A percentile compares a stretch with the other conserved stretches of the same genome.
phyloP scores from a whole-genome alignment of 2,797 vertebrate genomes.

The Balearica regulorum region DNA sequence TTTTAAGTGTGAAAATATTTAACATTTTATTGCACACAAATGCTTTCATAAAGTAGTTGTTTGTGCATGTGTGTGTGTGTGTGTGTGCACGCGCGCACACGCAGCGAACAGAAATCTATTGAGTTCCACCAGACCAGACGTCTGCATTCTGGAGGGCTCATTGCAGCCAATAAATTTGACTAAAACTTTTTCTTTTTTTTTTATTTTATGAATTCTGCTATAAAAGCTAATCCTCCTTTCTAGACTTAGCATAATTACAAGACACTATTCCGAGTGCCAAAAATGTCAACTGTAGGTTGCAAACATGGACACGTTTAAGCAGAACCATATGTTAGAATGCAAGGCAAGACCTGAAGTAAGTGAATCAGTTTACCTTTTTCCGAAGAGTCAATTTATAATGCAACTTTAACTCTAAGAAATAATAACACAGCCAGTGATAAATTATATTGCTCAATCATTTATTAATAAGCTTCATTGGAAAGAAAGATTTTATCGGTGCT shows the following conservation, averaged over 20 bases:
- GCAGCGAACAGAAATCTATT: conserved; percentile 75
- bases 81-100: background rate
- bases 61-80: background rate
- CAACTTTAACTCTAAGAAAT: conserved; percentile 45
- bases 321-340: conserved; percentile 75
- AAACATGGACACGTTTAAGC: conserved; percentile 77
- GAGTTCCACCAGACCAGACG: conserved; percentile 78
- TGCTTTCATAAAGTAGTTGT: conserved; percentile 52
- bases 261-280: conserved; percentile 74
- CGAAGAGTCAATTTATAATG: conserved; percentile 60
- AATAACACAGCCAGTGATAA: background rate
- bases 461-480: conserved; percentile 24
- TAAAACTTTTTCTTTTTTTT: conserved; percentile 69
- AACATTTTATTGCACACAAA: conserved; percentile 60
- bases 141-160: conserved; percentile 77
- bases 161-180: conserved; percentile 81
- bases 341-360: conserved; percentile 57
- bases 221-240: conserved; percentile 79
- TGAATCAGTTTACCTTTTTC: conserved; percentile 64
- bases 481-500: background rate
- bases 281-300: conserved; percentile 75
- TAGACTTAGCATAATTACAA: conserved; percentile 78
- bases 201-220: conserved; percentile 75
- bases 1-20: conserved; percentile 61
- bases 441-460: conserved; percentile 13